Base-by-base conservation (phyloP, 2,888 invertebrate species). In the Chaitophorus viminalis region DNA sequence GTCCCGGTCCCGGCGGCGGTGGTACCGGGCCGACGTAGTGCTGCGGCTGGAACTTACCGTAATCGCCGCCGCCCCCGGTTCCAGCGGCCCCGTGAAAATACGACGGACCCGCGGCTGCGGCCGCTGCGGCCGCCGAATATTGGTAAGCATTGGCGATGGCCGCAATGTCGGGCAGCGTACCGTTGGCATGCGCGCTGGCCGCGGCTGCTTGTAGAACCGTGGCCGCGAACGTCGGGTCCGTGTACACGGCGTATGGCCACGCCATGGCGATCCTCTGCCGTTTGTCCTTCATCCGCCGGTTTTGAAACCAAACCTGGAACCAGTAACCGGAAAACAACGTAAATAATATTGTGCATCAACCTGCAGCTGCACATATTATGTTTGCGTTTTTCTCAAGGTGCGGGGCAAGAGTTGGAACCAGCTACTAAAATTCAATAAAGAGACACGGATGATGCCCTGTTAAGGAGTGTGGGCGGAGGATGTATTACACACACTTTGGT, bases 281-380 rank as follows among this genome's bases (percentile, higher is more conserved):
- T 91, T 99, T 99, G 93, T 99, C 99, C 91, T 99, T 98, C 98
- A 98, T 98, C 84, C 98, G 93, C 65, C 98, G 94, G 91, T 98
- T 98, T 93, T 98, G 98, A 92, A 99, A 99, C 99, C 99, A 99
- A 33, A 98, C 97, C 97, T 97, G 93, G 5, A 92, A 92, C 89
- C 90, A 91, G 54, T 68, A 70, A 70, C 46, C 46, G 46, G 14
- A 46, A 46, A 46, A 46, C 46, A 46, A n/a, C 46, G 14, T 46
- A 14, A 14, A 1, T 14, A 39, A 46, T 46, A n/a, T n/a, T n/a
- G n/a, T 46, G 1, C 14, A 14, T 46, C 14, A 14, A 46, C 14
- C 11, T 0, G 14, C 14, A 14, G 2, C 11, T 14, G 46, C 46
- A 14, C 14, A n/a, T n/a, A n/a, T n/a, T n/a, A n/a, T n/a, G n/a